Evolutionary conservation across 1,140 invertebrate species (phyloP).

Genomic region (Bombus consobrinus): DNA sequence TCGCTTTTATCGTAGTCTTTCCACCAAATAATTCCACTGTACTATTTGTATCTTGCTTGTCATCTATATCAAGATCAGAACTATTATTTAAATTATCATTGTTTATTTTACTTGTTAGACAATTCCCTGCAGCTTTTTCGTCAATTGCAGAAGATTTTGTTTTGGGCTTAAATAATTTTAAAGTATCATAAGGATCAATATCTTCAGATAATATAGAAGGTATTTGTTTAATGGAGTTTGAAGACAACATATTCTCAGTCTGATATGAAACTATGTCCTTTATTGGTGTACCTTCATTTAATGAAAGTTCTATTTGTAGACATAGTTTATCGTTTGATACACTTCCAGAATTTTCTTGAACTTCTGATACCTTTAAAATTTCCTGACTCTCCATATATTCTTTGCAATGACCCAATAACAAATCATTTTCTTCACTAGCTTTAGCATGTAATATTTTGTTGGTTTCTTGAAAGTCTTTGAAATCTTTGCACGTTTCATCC

Average conservation of each 20-base stretch:
- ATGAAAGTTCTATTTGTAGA: conserved; percentile 45
- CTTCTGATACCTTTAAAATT: conserved; percentile 31
- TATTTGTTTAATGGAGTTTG: conserved; percentile 70
- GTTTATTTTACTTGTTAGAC: conserved; percentile 47
- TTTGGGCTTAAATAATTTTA: conserved; percentile 78
- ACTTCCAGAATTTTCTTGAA: conserved; percentile 30
- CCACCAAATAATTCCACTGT: conserved; percentile 63
- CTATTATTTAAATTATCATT: conserved; percentile 60
- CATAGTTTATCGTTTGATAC: conserved; percentile 32
- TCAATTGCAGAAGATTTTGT: conserved; percentile 69
- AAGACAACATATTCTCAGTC: conserved; percentile 50
- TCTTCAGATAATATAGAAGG: conserved; percentile 71
- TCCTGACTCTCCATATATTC: conserved; percentile 17
- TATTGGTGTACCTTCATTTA: conserved; percentile 16
- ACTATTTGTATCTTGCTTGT: conserved; percentile 50
- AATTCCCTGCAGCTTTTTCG: conserved; percentile 56
- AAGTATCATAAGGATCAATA: conserved; percentile 77
- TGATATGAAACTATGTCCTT: conserved; percentile 39
- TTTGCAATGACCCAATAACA: neutral
- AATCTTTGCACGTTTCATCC: conserved; percentile 76
- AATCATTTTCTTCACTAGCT: conserved; percentile 32
- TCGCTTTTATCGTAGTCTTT: neutral
- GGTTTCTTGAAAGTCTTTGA: conserved; percentile 38
- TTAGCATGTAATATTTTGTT: conserved; percentile 27
- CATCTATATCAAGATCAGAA: conserved; percentile 17